Percentiles rank a stretch among this genome's conserved stretches.
Conservation (phyloP, 2,888 invertebrate species). For the Caenorhabditis imperialis region DNA sequence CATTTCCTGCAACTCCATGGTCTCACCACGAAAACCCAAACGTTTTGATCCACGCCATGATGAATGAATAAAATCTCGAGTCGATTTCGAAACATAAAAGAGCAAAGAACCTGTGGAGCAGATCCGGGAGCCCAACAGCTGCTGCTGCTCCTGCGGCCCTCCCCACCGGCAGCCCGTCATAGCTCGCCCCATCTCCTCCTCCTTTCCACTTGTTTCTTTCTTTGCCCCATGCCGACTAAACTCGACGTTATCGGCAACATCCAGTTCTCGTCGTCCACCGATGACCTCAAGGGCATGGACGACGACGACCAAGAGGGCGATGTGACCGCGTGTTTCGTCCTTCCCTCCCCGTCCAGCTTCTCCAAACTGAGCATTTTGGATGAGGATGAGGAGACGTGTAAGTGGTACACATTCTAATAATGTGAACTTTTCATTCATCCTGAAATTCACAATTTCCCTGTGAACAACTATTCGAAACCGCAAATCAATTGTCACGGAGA, state of each 20-base stretch:
- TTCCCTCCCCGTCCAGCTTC: conserved; percentile 52
- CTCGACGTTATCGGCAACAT: conserved; percentile 51
- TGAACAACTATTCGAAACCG: too few species aligned
- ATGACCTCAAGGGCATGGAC: conserved; percentile 1
- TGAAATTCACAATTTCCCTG: neutral
- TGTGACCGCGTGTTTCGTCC: conserved; percentile 57
- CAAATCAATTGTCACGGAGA: neutral
- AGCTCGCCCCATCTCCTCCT: too few species aligned
- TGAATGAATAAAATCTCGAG: too few species aligned
- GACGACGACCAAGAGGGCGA: conserved; percentile 46
- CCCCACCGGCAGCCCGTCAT: too few species aligned
- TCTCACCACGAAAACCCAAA: too few species aligned
- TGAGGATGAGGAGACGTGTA: conserved; percentile 25
- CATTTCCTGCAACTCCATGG: too few species aligned
- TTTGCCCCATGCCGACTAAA: conserved; percentile 41
- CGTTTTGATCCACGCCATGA: too few species aligned
- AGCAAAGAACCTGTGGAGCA: too few species aligned
- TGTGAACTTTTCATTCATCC: neutral
- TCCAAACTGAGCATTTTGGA: conserved; percentile 41
- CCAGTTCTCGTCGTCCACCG: conserved; percentile 29
- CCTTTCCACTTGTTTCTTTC: too few species aligned
- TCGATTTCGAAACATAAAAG: too few species aligned
- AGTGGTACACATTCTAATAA: too few species aligned
- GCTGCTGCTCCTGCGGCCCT: conserved; percentile 1
- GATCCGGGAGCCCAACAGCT: too few species aligned